A percentile compares a stretch with the other conserved stretches of the same genome.
Conservation (phyloP, 2,888 invertebrate species). For the Hirtodrosophila confusa region DNA sequence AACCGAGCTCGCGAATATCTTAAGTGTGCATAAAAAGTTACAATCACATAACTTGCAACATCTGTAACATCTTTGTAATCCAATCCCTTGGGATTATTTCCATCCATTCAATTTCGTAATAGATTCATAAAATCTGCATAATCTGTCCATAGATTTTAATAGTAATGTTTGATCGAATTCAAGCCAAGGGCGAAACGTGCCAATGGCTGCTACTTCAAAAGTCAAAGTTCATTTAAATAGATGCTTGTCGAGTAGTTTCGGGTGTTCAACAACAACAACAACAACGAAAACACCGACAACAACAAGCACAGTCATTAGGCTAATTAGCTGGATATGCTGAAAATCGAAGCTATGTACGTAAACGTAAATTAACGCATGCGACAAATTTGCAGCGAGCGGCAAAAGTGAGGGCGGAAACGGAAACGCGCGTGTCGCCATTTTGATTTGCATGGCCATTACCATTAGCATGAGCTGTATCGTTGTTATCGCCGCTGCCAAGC, state of each 20-base stretch:
- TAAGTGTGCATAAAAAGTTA: conserved; percentile 1
- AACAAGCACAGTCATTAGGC: conserved; percentile 26
- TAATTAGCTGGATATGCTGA: conserved; percentile 45
- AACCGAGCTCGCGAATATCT: neutral
- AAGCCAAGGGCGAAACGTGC: conserved; percentile 43
- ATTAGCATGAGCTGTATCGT: conserved; percentile 5
- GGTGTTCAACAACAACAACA: neutral
- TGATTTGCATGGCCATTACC: conserved; percentile 61
- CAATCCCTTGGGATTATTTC: conserved; percentile 28
- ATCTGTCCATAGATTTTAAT: conserved; percentile 25
- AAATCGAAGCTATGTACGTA: conserved; percentile 36
- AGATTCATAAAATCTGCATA: conserved; percentile 44
- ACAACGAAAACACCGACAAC: neutral
- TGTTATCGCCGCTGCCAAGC: conserved; percentile 22
- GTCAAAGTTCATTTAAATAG: conserved; percentile 26
- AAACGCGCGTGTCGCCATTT: conserved; percentile 70
- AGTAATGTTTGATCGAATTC: conserved; percentile 39
- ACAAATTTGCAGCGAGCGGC: conserved; percentile 55
- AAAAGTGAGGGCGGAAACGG: conserved; percentile 53
- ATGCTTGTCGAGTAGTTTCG: conserved; percentile 7
- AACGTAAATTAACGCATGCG: conserved; percentile 65
- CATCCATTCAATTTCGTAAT: conserved; percentile 9
- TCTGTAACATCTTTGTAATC: conserved; percentile 6
- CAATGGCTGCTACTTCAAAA: conserved; percentile 37
- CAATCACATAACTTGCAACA: conserved; percentile 1